These are phyloP conservation scores for rabbit (Oryctolagus cuniculus) DNA, from an alignment of 2,113 vertebrate genomes.

Conservation along the genomic window DNA sequence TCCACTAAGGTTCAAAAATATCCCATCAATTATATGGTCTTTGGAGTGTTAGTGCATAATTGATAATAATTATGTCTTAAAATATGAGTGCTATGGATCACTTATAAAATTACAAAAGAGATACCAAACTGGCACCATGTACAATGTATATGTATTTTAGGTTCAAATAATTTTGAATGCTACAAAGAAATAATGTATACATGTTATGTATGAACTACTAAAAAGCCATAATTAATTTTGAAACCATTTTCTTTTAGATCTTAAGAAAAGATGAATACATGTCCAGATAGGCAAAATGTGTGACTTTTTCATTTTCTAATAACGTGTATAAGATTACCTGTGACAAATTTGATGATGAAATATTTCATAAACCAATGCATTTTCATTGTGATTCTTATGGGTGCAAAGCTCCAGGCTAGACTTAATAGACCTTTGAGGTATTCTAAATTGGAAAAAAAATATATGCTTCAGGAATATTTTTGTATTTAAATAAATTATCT, in stretches of 20 bases:
- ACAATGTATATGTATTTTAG: background rate
- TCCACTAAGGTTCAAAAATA: background rate
- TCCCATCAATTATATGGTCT: background rate
- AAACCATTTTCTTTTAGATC: background rate
- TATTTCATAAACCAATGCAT: background rate
- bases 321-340: slow-evolving; percentile 13
- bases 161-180: background rate
- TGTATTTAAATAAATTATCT: background rate
- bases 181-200: background rate
- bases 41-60: background rate
- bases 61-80: background rate
- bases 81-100: background rate
- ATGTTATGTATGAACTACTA: background rate
- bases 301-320: background rate
- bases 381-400: background rate
- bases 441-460: background rate
- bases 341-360: background rate
- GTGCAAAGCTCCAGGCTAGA: background rate
- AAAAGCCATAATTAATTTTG: background rate
- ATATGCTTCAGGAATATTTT: background rate
- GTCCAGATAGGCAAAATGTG: background rate
- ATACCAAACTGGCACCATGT: no score
- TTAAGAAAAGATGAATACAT: background rate
- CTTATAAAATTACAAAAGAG: background rate
- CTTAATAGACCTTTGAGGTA: background rate